Evolutionary conservation across 2,797 vertebrate species (phyloP).

Genomic region (Pogonophryne albipinna): DNA sequence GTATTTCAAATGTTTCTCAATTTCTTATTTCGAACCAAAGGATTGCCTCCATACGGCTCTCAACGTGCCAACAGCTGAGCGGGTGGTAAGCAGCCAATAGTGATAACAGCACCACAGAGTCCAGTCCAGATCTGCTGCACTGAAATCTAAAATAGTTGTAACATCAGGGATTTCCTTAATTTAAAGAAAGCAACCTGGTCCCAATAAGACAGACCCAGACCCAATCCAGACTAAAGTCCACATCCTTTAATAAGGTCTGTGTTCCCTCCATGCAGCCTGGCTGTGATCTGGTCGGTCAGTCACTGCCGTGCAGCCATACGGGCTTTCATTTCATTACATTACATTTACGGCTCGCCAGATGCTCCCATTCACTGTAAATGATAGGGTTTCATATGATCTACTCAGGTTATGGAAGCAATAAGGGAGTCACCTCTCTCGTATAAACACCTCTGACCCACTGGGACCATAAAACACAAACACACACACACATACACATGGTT

Average conservation of each 20-base stretch:
- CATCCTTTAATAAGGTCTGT: conserved; percentile 24
- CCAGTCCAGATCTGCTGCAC: too few relatives aligned
- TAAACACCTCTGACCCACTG: conserved; percentile 77
- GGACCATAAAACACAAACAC: conserved; percentile 67
- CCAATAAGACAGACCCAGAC: conserved; percentile 19
- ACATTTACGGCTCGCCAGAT: conserved; percentile 79
- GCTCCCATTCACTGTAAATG: conserved; percentile 80
- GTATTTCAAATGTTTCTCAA: too few relatives aligned
- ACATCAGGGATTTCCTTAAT: not conserved
- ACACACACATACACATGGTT: conserved; percentile 15
- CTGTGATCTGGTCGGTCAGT: conserved; percentile 50
- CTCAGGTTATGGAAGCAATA: conserved; percentile 83
- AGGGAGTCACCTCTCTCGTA: conserved; percentile 77
- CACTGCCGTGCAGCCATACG: conserved; percentile 54
- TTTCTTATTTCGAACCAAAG: too few relatives aligned
- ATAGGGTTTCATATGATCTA: conserved; percentile 79
- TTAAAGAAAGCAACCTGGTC: conserved; percentile 11
- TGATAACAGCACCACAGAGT: too few relatives aligned
- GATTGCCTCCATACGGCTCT: too few relatives aligned
- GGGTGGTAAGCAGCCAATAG: too few relatives aligned
- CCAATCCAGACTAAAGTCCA: conserved; percentile 13
- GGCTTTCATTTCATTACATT: conserved; percentile 79
- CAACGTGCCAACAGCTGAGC: too few relatives aligned
- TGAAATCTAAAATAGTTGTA: conserved; percentile 6
- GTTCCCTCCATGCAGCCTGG: conserved; percentile 6